Evolutionary conservation across 2,113 vertebrate genomes (phyloP).

Genomic region (Eurypyga helias): DNA sequence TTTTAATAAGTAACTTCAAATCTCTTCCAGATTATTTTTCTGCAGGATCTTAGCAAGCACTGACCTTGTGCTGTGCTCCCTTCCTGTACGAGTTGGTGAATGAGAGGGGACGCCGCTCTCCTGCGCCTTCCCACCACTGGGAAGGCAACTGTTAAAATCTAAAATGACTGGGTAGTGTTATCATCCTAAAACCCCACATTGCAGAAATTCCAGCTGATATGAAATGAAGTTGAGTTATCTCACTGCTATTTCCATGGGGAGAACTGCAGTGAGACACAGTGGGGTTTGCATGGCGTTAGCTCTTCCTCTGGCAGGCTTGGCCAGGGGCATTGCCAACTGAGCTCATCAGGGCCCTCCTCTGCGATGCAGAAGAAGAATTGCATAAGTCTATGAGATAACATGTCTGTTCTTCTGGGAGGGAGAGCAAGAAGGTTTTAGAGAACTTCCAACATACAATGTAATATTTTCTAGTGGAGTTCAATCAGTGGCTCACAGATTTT

Average conservation of each 20-base stretch:
- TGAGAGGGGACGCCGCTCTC: neutral
- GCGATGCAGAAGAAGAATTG: neutral
- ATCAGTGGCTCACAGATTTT: neutral
- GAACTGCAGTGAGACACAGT: neutral
- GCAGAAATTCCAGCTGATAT: neutral
- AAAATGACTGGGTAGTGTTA: neutral
- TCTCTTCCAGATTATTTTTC: neutral
- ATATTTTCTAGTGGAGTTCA: neutral
- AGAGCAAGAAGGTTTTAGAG: neutral
- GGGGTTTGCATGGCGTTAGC: neutral
- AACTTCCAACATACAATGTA: neutral
- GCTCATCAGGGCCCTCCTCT: neutral
- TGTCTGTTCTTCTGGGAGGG: neutral
- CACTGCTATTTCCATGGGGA: neutral
- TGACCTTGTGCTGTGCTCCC: neutral
- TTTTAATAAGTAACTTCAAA: neutral
- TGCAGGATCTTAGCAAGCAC: neutral
- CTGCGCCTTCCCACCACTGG: neutral
- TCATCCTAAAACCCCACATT: neutral
- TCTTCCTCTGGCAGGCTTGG: neutral
- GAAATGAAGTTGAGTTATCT: neutral
- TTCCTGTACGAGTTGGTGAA: neutral
- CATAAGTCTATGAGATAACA: slow-evolving; percentile 1
- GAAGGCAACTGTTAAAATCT: neutral
- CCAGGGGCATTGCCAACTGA: neutral